Evolutionary conservation across 2,113 vertebrate genomes (phyloP).

Genomic region (Leiothrix lutea): DNA sequence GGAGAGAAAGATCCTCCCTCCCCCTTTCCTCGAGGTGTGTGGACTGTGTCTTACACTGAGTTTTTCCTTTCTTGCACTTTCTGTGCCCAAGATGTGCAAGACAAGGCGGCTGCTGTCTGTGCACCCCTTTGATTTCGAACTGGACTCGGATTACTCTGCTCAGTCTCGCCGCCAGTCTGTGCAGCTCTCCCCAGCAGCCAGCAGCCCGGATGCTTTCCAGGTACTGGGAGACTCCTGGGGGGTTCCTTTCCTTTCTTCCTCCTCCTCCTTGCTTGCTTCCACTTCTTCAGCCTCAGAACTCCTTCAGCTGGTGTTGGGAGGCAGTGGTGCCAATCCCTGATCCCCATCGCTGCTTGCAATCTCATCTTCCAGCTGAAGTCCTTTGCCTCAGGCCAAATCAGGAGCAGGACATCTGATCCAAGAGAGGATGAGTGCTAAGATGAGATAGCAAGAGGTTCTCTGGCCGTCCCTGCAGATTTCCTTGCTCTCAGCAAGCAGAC

Average conservation of each 20-base stretch:
- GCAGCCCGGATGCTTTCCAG: slow-evolving; percentile 51
- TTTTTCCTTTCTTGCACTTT: neutral
- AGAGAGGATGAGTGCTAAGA: neutral
- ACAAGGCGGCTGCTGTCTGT: slow-evolving; percentile 86
- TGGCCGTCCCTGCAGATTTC: neutral
- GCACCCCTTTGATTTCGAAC: slow-evolving; percentile 82
- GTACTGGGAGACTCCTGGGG: slow-evolving; percentile 41
- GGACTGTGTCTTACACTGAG: neutral
- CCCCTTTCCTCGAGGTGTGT: neutral
- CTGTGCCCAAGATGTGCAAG: slow-evolving; percentile 74
- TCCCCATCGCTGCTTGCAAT: accelerated
- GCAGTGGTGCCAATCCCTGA: accelerated
- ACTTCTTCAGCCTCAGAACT: neutral
- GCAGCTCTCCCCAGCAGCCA: slow-evolving; percentile 54
- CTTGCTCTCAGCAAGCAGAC: neutral
- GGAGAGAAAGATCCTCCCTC: neutral
- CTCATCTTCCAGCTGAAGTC: neutral
- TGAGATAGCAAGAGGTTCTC: neutral
- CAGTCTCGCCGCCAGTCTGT: slow-evolving; percentile 58
- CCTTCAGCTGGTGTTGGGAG: neutral
- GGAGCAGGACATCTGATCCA: neutral
- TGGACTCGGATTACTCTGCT: slow-evolving; percentile 73
- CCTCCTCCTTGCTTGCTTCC: neutral
- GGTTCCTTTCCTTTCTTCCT: neutral
- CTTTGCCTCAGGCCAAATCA: neutral